phyloP scores from a whole-genome alignment of 2,113 vertebrate genomes.

The Tricholaema leucomelas region DNA sequence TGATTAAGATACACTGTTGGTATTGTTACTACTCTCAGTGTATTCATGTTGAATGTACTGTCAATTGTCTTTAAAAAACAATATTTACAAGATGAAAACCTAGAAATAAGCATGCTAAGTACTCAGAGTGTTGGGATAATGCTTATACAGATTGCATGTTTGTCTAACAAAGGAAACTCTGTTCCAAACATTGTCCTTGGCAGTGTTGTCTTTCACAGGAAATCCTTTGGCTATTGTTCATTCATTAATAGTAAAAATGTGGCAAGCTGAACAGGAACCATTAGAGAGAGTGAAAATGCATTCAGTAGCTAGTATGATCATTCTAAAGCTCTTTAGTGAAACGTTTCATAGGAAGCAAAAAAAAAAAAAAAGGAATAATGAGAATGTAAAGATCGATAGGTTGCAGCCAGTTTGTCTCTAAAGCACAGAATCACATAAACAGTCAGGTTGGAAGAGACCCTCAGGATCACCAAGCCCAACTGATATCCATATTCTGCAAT shows the following conservation, averaged over 20 bases:
- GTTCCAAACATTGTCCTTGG: constrained; percentile 12
- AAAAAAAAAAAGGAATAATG: not conserved
- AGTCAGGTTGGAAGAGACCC: too few relatives aligned
- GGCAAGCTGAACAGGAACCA: not conserved
- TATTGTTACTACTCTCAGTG: not conserved
- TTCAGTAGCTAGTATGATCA: not conserved
- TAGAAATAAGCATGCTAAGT: constrained; percentile 24
- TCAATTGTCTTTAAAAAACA: not conserved
- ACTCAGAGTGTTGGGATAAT: constrained; percentile 26
- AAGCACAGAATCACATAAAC: not conserved
- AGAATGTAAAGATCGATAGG: not conserved
- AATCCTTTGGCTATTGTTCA: constrained; percentile 26
- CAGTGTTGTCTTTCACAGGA: constrained; percentile 6
- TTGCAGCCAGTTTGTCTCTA: not conserved
- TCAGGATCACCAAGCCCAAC: too few relatives aligned
- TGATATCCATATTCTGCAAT: too few relatives aligned
- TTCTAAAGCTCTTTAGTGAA: constrained; percentile 6
- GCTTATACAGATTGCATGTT: constrained; percentile 33
- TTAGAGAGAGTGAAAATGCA: constrained; percentile 6
- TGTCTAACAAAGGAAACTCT: constrained; percentile 1
- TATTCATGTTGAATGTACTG: not conserved
- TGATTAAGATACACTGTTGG: not conserved
- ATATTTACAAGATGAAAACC: constrained; percentile 7
- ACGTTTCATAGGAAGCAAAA: not conserved
- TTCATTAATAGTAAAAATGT: constrained; percentile 21